Conservation (phyloP, 2,113 vertebrate species). For the Carassius carassius region DNA sequence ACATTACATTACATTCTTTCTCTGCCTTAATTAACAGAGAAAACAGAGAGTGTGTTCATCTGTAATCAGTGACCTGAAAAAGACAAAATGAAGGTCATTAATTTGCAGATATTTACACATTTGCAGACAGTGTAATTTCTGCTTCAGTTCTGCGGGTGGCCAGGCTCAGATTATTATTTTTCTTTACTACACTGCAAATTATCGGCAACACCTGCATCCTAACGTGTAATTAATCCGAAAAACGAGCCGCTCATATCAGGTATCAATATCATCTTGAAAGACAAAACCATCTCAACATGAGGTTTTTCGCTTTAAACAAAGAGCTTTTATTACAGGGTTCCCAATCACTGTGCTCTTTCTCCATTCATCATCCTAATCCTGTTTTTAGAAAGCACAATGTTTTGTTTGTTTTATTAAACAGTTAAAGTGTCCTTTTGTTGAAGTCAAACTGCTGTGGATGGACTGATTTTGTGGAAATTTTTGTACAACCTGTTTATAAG, state of each 20-base stretch:
- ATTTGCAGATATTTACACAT: slow-evolving; percentile 45
- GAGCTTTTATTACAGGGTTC: slow-evolving; percentile 51
- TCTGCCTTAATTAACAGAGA: slow-evolving; percentile 39
- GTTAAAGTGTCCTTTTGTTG: slow-evolving; percentile 49
- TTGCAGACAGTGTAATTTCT: slow-evolving; percentile 8
- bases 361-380: slow-evolving; percentile 52
- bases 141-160: slow-evolving; percentile 27
- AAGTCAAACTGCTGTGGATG: slow-evolving; percentile 32
- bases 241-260: slow-evolving; percentile 40
- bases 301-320: slow-evolving; percentile 39
- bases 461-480: slow-evolving; percentile 16
- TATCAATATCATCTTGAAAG: slow-evolving; percentile 51
- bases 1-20: background rate
- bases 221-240: slow-evolving; percentile 47
- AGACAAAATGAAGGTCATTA: slow-evolving; percentile 34
- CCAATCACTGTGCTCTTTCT: slow-evolving; percentile 4
- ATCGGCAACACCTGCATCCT: background rate
- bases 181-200: slow-evolving; percentile 25
- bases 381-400: slow-evolving; percentile 1
- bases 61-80: slow-evolving; percentile 51
- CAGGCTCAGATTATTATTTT: slow-evolving; percentile 19
- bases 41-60: slow-evolving; percentile 49
- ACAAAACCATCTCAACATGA: slow-evolving; percentile 43
- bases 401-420: slow-evolving; percentile 51
- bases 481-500: background rate